Base-by-base conservation (phyloP, 2,888 invertebrate species). In the Teleiodes luculella region DNA sequence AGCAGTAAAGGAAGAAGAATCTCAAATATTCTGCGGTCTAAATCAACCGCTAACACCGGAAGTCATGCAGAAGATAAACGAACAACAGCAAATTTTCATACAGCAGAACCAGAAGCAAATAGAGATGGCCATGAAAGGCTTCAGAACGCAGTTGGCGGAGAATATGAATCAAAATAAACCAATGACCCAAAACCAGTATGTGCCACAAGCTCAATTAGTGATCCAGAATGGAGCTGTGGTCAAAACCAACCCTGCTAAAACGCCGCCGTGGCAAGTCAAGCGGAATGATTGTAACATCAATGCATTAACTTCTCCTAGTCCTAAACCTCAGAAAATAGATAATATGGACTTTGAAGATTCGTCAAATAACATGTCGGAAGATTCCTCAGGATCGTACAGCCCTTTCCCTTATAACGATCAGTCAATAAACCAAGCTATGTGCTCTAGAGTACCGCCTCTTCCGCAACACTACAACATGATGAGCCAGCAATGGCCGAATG, bases 371-470 rank as follows among this genome's bases (percentile, higher is more conserved):
- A 64, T 78, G 64, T 78, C 83, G 36, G 88, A 88, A 50, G 87
- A 88, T 52, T 78, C 83, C 5, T 72, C 81, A 3, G 66, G 76
- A 36, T 73, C 80, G 18, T 79, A 74, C 20, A 81, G 75, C 61
- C 78, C 80, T 0, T 86, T 78, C 58, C 66, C 79, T 5, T 80
- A 72, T 59, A 83, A 76, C 57, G 86, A 87, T 35, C 78, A 79
- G 57, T 59, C 69, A 0, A 70, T 78, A 60, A 82, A 80, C n/a
- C 91, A 90, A 64, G 90, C 89, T 35, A 90, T 91, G 68, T 93
- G 93, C 65, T 92, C 94, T 57, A 91, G 94, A 57, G 94, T 95
- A 8, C 94, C 94, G 16, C 94, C 94, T 0, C 76, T 95, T 41
- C 94, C 94, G 61, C 94, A 94, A 70, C 93, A 94, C 71, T 88